Conservation (phyloP, 1,140 invertebrate genomes). For the Mya arenaria region DNA sequence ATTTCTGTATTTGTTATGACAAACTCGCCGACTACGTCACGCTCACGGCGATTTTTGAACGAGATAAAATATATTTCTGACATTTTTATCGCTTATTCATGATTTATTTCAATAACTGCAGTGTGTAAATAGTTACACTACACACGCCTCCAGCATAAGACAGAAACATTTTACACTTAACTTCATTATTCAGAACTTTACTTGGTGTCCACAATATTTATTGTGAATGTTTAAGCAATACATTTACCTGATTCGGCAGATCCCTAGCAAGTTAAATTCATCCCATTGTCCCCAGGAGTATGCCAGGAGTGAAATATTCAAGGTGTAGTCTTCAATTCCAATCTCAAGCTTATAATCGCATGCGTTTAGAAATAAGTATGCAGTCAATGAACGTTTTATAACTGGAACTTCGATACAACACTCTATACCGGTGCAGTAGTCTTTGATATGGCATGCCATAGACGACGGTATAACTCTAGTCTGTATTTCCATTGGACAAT, state of each 20-base stretch:
- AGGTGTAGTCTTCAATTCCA: not conserved
- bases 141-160: too few relatives aligned
- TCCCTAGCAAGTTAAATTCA: not conserved
- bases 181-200: not conserved
- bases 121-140: too few relatives aligned
- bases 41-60: too few relatives aligned
- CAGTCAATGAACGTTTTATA: not conserved
- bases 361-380: not conserved
- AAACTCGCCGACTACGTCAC: too few relatives aligned
- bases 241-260: not conserved
- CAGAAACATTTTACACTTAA: too few relatives aligned
- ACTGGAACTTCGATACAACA: constrained; percentile 15
- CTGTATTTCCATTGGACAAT: not conserved
- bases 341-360: not conserved
- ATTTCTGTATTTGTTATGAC: too few relatives aligned
- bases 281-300: constrained; percentile 15
- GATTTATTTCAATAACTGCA: too few relatives aligned
- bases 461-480: not conserved
- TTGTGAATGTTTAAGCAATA: too few relatives aligned
- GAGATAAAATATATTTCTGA: too few relatives aligned
- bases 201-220: too few relatives aligned
- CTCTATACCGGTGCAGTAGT: constrained; percentile 9
- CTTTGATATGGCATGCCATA: constrained; percentile 7
- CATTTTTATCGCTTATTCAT: too few relatives aligned
- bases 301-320: constrained; percentile 8